Evolutionary conservation across 2,888 invertebrate genomes (phyloP).

Genomic region (Mystacides longicornis): DNA sequence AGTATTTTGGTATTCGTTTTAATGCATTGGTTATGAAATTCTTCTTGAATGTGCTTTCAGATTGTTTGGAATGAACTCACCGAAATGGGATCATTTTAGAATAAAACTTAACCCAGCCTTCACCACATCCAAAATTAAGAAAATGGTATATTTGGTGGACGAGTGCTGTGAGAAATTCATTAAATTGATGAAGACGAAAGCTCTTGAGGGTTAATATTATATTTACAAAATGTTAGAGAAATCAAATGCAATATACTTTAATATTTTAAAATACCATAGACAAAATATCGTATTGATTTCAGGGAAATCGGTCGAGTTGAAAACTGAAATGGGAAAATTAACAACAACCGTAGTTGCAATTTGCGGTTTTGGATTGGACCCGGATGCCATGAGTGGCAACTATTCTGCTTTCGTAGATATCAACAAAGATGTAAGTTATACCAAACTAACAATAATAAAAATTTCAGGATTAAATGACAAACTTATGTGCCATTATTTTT

Average conservation of each 20-base stretch:
- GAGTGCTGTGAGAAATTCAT: slow-evolving; percentile 13
- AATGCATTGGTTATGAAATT: neutral
- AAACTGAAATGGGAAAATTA: slow-evolving; percentile 17
- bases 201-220: slow-evolving; percentile 6
- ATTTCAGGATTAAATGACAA: neutral
- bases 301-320: slow-evolving; percentile 12
- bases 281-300: neutral
- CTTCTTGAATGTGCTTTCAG: neutral
- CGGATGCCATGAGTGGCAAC: slow-evolving; percentile 8
- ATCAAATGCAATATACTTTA: too few species aligned
- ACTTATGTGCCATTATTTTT: neutral
- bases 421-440: slow-evolving; percentile 15
- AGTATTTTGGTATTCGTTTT: too few species aligned
- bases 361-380: slow-evolving; percentile 16
- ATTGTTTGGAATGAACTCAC: slow-evolving; percentile 12
- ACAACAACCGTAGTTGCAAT: slow-evolving; percentile 11
- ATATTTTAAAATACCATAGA: too few species aligned
- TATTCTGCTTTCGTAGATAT: slow-evolving; percentile 14
- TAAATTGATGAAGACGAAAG: neutral
- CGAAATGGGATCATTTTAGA: slow-evolving; percentile 9
- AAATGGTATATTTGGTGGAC: slow-evolving; percentile 14
- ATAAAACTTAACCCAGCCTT: slow-evolving; percentile 14
- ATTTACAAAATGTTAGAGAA: too few species aligned
- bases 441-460: neutral
- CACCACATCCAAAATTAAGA: slow-evolving; percentile 11